Evolutionary conservation across 2,113 vertebrate genomes (phyloP).

Genomic region (Calypte anna): DNA sequence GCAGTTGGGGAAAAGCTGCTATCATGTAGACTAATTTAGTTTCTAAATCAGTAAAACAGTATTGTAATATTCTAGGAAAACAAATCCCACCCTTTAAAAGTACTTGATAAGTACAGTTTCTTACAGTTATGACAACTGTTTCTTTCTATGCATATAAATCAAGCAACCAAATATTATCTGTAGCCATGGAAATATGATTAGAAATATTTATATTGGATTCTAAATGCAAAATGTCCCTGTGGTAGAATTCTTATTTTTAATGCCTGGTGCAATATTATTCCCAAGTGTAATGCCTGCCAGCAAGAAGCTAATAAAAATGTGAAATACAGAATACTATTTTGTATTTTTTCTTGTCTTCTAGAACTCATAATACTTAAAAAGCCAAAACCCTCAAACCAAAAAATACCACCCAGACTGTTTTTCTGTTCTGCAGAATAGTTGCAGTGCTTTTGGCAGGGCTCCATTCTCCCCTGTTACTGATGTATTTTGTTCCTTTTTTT

Average conservation of each 20-base stretch:
- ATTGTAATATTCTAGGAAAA: slow-evolving; percentile 74
- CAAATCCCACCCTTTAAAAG: slow-evolving; percentile 70
- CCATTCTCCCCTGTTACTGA: not conserved
- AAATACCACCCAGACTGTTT: fast-evolving
- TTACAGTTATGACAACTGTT: slow-evolving; percentile 80
- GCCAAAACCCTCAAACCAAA: not conserved
- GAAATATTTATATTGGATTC: slow-evolving; percentile 82
- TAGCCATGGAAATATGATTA: slow-evolving; percentile 80
- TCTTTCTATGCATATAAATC: slow-evolving; percentile 84
- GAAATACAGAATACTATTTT: slow-evolving; percentile 63
- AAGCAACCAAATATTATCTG: slow-evolving; percentile 82
- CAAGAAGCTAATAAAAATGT: slow-evolving; percentile 78
- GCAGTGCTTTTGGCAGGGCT: not conserved
- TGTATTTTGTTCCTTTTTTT: not conserved
- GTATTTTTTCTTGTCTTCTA: slow-evolving; percentile 8
- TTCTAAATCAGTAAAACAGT: slow-evolving; percentile 72
- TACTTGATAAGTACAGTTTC: slow-evolving; percentile 78
- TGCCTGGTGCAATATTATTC: slow-evolving; percentile 81
- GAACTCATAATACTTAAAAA: not conserved
- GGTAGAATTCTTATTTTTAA: slow-evolving; percentile 78
- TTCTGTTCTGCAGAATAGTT: not conserved
- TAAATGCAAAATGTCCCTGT: slow-evolving; percentile 78
- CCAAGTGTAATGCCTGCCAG: slow-evolving; percentile 81
- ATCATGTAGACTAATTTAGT: slow-evolving; percentile 71
- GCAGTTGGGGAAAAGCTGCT: slow-evolving; percentile 69